Evolutionary conservation across 2,797 vertebrate genomes (phyloP).

Genomic region (Sebastes trivittatus): DNA sequence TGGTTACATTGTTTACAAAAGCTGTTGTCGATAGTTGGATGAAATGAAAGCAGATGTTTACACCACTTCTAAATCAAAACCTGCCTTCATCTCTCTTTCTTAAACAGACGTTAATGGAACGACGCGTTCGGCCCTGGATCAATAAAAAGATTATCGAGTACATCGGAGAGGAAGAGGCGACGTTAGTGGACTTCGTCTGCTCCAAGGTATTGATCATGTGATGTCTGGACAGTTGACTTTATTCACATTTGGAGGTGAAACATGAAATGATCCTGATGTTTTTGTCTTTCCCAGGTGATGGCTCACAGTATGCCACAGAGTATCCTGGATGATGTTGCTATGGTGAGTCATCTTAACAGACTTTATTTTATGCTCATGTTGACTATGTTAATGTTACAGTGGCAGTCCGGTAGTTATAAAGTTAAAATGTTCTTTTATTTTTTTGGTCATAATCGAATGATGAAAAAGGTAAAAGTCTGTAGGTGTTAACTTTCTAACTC

Average conservation of each 20-base stretch:
- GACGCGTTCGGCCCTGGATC: constrained; percentile 97
- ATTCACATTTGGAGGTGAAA: not conserved
- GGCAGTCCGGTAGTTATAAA: not conserved
- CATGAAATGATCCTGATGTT: not conserved
- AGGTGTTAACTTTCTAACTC: not conserved
- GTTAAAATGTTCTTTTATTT: not conserved
- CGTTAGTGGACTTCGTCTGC: constrained; percentile 98
- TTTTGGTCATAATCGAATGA: not conserved
- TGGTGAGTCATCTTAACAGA: constrained; percentile 86
- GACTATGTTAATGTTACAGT: not conserved
- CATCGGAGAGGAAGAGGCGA: constrained; percentile 98
- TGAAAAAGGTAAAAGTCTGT: not conserved
- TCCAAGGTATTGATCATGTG: constrained; percentile 86
- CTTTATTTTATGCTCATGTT: too few relatives aligned
- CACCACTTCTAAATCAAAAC: not conserved
- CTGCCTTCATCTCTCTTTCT: not conserved
- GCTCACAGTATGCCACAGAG: constrained; percentile 96
- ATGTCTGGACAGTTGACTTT: too few relatives aligned
- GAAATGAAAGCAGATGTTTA: not conserved
- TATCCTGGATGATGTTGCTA: constrained; percentile 98
- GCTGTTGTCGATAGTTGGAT: too few relatives aligned
- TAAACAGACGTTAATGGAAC: constrained; percentile 93
- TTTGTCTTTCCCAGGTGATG: constrained; percentile 89
- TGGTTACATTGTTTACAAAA: not conserved
- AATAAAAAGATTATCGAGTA: constrained; percentile 99